A percentile compares a stretch with the other conserved stretches of the same genome.
Evolutionary conservation across 2,797 vertebrate genomes (phyloP).

Genomic region (Megaceryle alcyon): DNA sequence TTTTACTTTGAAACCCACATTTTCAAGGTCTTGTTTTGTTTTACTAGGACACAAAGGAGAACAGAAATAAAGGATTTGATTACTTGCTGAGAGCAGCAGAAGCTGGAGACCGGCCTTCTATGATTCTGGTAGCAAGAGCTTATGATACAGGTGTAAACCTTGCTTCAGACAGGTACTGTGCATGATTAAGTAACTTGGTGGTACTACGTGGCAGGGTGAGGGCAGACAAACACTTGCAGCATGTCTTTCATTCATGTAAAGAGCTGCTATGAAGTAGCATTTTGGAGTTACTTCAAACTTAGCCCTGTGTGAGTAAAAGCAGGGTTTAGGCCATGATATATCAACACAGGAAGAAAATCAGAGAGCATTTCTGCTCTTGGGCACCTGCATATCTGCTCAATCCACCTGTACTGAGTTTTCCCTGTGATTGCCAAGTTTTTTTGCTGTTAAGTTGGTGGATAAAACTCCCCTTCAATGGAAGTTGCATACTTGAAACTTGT

Average conservation of each 20-base stretch:
- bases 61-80: constrained; percentile 89
- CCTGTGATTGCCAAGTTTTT: background rate
- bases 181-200: background rate
- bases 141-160: constrained; percentile 89
- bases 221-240: background rate
- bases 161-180: constrained; percentile 86
- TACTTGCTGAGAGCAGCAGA: constrained; percentile 91
- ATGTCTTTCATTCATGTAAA: background rate
- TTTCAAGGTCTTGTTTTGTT: background rate
- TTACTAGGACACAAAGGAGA: constrained; percentile 87
- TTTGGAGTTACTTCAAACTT: background rate
- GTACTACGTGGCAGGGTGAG: background rate
- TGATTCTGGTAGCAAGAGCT: constrained; percentile 92
- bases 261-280: background rate
- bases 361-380: background rate
- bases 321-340: background rate
- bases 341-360: background rate
- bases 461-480: background rate
- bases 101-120: constrained; percentile 91
- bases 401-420: background rate
- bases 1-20: background rate
- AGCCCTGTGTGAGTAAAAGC: background rate
- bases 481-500: background rate
- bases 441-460: background rate
- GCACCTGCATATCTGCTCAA: background rate